A percentile compares a stretch with the other conserved stretches of the same genome.
phyloP scores from a whole-genome alignment of 1,140 invertebrate species.

The Lethocerus indicus region DNA sequence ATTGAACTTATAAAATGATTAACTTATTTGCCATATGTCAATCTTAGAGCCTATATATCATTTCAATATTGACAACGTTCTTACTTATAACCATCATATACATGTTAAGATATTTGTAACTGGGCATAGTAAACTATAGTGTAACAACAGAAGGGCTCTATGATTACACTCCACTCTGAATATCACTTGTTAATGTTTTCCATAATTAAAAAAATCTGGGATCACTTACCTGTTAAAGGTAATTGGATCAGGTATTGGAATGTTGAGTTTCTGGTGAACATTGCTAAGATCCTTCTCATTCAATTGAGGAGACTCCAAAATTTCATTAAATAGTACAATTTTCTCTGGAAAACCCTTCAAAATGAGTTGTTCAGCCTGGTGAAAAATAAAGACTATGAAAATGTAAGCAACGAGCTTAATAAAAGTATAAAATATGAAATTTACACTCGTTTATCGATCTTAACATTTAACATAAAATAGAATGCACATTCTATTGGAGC shows the following conservation, averaged over 20 bases:
- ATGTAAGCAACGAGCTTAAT: neutral
- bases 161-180: too few species aligned
- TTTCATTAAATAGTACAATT: slow-evolving; percentile 70
- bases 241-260: slow-evolving; percentile 70
- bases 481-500: neutral
- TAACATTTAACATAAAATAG: neutral
- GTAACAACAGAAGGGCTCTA: too few species aligned
- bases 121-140: too few species aligned
- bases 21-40: too few species aligned
- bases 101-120: too few species aligned
- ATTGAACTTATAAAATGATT: too few species aligned
- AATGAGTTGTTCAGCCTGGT: slow-evolving; percentile 62
- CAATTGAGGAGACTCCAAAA: slow-evolving; percentile 63
- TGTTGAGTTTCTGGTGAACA: slow-evolving; percentile 67
- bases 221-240: slow-evolving; percentile 32
- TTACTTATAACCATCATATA: too few species aligned
- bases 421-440: neutral
- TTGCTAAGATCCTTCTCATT: slow-evolving; percentile 52
- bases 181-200: too few species aligned
- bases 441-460: neutral
- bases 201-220: neutral
- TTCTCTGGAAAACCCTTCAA: slow-evolving; percentile 78
- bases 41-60: too few species aligned
- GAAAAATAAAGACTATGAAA: slow-evolving; percentile 1
- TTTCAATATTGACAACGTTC: too few species aligned